These are phyloP conservation scores for Protomyctophum bolini DNA, from an alignment of 2,113 vertebrate species.

Conservation along the genomic window DNA sequence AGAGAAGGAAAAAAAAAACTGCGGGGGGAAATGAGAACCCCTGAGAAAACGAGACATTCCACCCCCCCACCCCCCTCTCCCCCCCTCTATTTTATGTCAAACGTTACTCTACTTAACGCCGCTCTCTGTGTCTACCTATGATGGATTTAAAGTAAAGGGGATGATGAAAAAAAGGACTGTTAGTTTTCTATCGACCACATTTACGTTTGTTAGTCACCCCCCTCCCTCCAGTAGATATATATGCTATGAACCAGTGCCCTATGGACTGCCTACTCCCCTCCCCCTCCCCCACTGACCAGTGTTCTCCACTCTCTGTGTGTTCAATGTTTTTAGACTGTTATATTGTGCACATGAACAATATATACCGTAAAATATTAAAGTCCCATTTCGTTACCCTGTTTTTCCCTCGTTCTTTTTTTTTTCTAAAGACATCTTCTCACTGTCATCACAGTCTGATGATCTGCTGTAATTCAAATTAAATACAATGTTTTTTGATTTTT, in stretches of 20 bases:
- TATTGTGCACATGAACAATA: slow-evolving; percentile 78
- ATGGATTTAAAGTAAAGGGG: slow-evolving; percentile 43
- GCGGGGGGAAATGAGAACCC: too few species aligned
- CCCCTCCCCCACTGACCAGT: slow-evolving; percentile 45
- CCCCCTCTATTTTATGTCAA: slow-evolving; percentile 44
- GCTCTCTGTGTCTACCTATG: slow-evolving; percentile 53
- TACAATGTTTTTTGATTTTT: slow-evolving; percentile 49
- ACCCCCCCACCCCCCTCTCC: not conserved
- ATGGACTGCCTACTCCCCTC: slow-evolving; percentile 56
- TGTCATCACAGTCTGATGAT: slow-evolving; percentile 59
- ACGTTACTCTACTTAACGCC: slow-evolving; percentile 49
- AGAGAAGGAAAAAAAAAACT: slow-evolving; percentile 37
- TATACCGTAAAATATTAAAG: slow-evolving; percentile 63
- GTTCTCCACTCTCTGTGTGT: slow-evolving; percentile 78
- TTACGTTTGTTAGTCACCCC: slow-evolving; percentile 71
- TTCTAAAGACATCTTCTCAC: slow-evolving; percentile 57
- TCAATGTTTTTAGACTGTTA: slow-evolving; percentile 83
- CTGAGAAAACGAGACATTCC: slow-evolving; percentile 52
- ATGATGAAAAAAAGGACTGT: slow-evolving; percentile 61
- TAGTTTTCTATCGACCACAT: slow-evolving; percentile 80
- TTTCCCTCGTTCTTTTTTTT: slow-evolving; percentile 50
- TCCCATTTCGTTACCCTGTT: slow-evolving; percentile 25
- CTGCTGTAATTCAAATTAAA: slow-evolving; percentile 64
- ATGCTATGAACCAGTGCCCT: slow-evolving; percentile 68
- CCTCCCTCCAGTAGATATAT: slow-evolving; percentile 69